Conservation (phyloP, 1,140 invertebrate species). For the Hyposmocoma kahamanoa region DNA sequence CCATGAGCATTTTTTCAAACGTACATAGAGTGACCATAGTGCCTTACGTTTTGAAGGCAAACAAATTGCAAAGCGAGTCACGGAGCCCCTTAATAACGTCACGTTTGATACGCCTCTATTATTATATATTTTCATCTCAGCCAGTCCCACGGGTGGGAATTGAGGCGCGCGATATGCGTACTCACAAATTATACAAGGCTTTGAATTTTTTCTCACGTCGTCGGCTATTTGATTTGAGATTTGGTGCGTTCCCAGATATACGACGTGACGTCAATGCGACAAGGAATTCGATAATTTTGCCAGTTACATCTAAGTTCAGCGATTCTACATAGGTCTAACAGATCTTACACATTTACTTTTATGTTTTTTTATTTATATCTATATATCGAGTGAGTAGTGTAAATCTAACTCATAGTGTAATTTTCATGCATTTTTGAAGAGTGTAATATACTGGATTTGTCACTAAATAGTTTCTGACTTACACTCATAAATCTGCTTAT, state of each 20-base stretch:
- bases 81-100: slow-evolving; percentile 68
- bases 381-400: neutral
- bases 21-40: no score
- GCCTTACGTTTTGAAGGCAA: no score
- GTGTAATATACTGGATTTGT: no score
- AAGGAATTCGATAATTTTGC: no score
- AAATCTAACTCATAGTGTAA: neutral
- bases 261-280: no score
- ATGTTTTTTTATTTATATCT: neutral
- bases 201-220: slow-evolving; percentile 44
- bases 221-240: slow-evolving; percentile 20
- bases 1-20: no score
- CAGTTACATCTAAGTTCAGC: no score
- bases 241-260: no score
- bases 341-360: neutral
- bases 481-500: no score
- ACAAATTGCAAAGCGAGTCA: slow-evolving; percentile 59
- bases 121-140: slow-evolving; percentile 72
- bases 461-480: no score
- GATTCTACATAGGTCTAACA: no score
- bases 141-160: slow-evolving; percentile 56
- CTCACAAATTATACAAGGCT: slow-evolving; percentile 17
- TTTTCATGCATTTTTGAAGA: no score
- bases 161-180: slow-evolving; percentile 41
- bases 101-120: slow-evolving; percentile 72